phyloP scores from a whole-genome alignment of 1,140 invertebrate genomes.

The Paraescarpia echinospica region DNA sequence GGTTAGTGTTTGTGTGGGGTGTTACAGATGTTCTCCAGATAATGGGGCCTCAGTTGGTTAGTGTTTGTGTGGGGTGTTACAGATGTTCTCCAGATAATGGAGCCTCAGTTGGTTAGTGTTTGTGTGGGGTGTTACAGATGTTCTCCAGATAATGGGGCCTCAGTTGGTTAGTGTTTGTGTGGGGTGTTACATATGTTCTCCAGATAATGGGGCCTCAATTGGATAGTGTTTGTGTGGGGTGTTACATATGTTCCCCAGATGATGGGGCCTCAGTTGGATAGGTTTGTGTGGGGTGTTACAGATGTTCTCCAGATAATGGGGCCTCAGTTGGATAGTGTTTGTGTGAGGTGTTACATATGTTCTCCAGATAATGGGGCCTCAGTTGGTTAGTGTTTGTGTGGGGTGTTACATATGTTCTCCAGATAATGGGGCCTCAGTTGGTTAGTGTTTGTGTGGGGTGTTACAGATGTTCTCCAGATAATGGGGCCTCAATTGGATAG shows the following conservation, averaged over 20 bases:
- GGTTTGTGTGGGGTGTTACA: not conserved
- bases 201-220: not conserved
- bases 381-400: not conserved
- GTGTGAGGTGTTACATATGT: not conserved
- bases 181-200: not conserved
- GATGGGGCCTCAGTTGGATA: not conserved
- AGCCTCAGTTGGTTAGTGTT: not conserved
- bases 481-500: not conserved
- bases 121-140: not conserved
- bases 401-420: not conserved
- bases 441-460: not conserved
- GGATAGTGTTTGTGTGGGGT: not conserved
- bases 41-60: not conserved
- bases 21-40: not conserved
- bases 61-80: not conserved
- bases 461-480: not conserved
- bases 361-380: not conserved
- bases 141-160: not conserved
- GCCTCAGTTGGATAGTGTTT: not conserved
- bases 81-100: not conserved
- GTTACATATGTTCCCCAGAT: not conserved
- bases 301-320: not conserved
- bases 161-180: not conserved
- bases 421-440: not conserved
- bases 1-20: not conserved